Base-by-base conservation (phyloP, 92 coral and sea anemone genomes). In the Palythoa grandiflora region DNA sequence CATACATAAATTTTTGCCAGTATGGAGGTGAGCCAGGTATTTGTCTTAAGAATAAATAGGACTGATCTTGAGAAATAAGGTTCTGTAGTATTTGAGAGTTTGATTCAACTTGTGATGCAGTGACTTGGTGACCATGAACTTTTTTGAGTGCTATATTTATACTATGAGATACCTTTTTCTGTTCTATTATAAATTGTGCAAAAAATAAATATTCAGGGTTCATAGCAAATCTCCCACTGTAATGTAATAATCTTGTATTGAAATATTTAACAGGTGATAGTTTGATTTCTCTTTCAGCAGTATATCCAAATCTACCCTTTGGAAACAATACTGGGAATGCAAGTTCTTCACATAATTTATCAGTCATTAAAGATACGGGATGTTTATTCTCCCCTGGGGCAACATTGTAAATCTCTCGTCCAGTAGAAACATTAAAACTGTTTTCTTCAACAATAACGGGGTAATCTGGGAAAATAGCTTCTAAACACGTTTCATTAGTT, bases 321-420 rank as follows among this genome's bases (percentile, higher is more conserved):
- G 87, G 87, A 83, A 83, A 66, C 68, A 83, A 83, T 68, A 38
- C 60, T n/a, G 87, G 87, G 15, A 83, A 68, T 66, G 87, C 87
- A 35, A 83, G 36, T 40, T 83, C 48, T 65, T 83, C 87, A 83
- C 77, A 83, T 2, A 48, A 21, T 73, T 73, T 39, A 73, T 73
- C 77, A 73, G 77, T 73, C 77, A 73, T 73, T 8, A 73, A 73
- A 2, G 77, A 78, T 6, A 78, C 84, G 2, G 84, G 84, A 52
- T 78, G 84, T 16, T 17, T 14, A 50, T 50, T 78, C 52, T 78
- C 84, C 1, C 77, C 77, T 2, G 77, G 77, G 20, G 75, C 75
- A 35, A 71, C 7, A 1, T 71, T 7, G 7, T 71, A 7, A 71
- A 71, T 71, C 20, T 71, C 75, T 6, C 48, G 3, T 44, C 48